These are phyloP conservation scores for Botia almorhae DNA, from an alignment of 2,797 vertebrate species.

Conservation along the genomic window DNA sequence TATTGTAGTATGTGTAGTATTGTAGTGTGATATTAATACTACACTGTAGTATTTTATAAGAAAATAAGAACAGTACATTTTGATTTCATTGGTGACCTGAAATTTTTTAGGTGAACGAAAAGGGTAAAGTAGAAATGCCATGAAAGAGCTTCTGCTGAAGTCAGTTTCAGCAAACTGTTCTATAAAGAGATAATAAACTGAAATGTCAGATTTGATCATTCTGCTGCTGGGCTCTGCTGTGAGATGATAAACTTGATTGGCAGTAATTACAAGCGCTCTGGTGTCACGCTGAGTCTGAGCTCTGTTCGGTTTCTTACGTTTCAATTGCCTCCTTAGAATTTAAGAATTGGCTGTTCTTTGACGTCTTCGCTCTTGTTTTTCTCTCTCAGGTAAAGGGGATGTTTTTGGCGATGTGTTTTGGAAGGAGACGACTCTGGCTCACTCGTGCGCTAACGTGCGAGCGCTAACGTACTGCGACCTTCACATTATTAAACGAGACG, in stretches of 20 bases:
- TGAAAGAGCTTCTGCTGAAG: not conserved
- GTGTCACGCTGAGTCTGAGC: not conserved
- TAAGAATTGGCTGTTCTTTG: not conserved
- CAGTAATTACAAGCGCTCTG: not conserved
- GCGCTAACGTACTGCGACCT: slow-evolving; percentile 96
- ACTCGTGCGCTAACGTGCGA: slow-evolving; percentile 91
- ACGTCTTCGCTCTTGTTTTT: not conserved
- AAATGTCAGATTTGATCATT: slow-evolving; percentile 38
- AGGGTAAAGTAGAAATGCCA: not conserved
- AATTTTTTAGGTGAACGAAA: not conserved
- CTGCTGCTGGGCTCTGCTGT: not conserved
- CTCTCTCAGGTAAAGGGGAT: slow-evolving; percentile 89
- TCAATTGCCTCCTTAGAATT: not conserved
- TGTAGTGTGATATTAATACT: too few species aligned
- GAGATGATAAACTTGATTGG: slow-evolving; percentile 1
- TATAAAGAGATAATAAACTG: slow-evolving; percentile 15
- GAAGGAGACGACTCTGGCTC: slow-evolving; percentile 93
- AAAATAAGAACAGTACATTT: too few species aligned
- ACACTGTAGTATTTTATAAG: too few species aligned
- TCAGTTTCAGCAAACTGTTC: not conserved
- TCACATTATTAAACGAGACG: slow-evolving; percentile 93
- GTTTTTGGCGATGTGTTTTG: slow-evolving; percentile 97
- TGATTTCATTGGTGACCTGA: too few species aligned
- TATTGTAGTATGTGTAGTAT: too few species aligned
- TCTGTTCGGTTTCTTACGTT: not conserved